phyloP scores from a whole-genome alignment of 2,888 invertebrate genomes.

The Elmis aenea region DNA sequence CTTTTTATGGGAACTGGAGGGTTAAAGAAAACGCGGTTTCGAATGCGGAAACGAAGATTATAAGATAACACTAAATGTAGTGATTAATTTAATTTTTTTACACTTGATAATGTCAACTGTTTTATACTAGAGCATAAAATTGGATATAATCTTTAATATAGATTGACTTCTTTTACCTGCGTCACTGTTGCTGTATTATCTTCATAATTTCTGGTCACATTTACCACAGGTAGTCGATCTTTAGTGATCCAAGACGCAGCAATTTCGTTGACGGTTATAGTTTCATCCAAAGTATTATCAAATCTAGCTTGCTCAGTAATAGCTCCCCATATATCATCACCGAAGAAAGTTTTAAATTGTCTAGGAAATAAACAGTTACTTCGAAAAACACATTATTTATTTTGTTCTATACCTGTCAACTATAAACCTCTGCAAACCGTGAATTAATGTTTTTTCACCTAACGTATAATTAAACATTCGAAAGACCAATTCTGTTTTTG shows the following conservation, averaged over 20 bases:
- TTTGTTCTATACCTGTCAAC: conserved; percentile 57
- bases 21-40: no score
- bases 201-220: conserved; percentile 63
- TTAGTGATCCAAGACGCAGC: conserved; percentile 80
- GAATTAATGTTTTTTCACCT: conserved; percentile 69
- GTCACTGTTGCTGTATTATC: conserved; percentile 56
- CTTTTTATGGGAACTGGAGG: no score
- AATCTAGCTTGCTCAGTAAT: conserved; percentile 63
- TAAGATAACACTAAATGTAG: no score
- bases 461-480: conserved; percentile 86
- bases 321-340: conserved; percentile 74
- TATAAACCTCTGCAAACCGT: conserved; percentile 66
- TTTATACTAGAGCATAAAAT: no score
- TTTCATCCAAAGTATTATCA: conserved; percentile 53
- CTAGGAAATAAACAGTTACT: conserved; percentile 44
- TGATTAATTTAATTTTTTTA: no score
- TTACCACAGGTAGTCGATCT: conserved; percentile 72
- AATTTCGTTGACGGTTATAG: conserved; percentile 62
- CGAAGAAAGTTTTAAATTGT: conserved; percentile 69
- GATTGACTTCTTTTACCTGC: no score
- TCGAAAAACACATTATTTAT: no score
- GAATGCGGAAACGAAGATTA: no score
- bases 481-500: conserved; percentile 75
- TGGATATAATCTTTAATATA: no score
- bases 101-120: no score